These are phyloP conservation scores for Acleris sparsana DNA, from an alignment of 2,888 invertebrate genomes.

Conservation along the genomic window DNA sequence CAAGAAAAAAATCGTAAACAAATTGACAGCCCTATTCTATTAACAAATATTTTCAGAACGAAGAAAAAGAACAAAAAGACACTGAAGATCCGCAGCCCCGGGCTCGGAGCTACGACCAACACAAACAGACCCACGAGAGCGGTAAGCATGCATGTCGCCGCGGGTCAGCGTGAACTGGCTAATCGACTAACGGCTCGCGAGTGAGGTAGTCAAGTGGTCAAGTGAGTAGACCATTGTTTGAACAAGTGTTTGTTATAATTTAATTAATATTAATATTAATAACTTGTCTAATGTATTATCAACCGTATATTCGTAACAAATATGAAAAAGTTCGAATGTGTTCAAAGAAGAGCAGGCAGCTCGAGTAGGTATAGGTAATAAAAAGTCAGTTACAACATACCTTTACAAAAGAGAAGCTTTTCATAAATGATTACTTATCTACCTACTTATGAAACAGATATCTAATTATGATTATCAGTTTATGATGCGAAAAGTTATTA, in stretches of 20 bases:
- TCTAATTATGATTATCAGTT: too few relatives aligned
- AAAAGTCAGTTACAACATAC: not conserved
- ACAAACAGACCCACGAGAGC: constrained; percentile 73
- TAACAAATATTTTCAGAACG: constrained; percentile 51
- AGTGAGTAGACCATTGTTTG: not conserved
- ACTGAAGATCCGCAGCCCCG: constrained; percentile 69
- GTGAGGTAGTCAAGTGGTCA: constrained; percentile 4
- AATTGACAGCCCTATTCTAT: not conserved
- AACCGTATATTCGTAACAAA: not conserved
- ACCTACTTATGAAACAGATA: too few relatives aligned
- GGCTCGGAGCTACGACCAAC: constrained; percentile 79
- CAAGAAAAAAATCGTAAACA: too few relatives aligned
- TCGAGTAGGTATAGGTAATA: not conserved
- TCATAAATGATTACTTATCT: too few relatives aligned
- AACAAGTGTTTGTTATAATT: not conserved
- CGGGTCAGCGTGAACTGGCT: constrained; percentile 37
- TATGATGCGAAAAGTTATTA: too few relatives aligned
- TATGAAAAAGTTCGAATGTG: constrained; percentile 13
- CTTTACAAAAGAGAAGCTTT: too few relatives aligned
- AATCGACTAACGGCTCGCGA: constrained; percentile 43
- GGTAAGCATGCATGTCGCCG: constrained; percentile 57
- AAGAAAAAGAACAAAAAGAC: constrained; percentile 69
- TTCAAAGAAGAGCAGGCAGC: constrained; percentile 25
- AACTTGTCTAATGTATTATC: too few relatives aligned
- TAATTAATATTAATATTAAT: not conserved